Conservation (phyloP, 1,140 invertebrate genomes). For the Planococcus citri region DNA sequence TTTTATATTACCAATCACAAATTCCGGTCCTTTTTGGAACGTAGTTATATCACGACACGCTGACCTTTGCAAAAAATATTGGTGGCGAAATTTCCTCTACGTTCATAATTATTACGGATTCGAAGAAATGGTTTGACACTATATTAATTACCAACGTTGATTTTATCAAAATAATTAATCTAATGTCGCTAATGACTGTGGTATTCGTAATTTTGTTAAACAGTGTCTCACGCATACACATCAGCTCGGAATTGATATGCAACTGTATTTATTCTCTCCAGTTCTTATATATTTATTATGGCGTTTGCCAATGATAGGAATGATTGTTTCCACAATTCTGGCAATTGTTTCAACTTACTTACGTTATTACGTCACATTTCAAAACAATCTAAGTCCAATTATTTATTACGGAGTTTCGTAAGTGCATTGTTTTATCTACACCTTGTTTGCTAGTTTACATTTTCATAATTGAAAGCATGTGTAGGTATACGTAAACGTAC, state of each 20-base stretch:
- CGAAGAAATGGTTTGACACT: slow-evolving; percentile 50
- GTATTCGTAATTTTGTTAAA: slow-evolving; percentile 30
- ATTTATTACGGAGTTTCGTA: slow-evolving; percentile 60
- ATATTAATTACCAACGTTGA: not conserved
- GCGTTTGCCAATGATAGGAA: slow-evolving; percentile 46
- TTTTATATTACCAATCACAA: slow-evolving; percentile 44
- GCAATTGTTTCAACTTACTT: slow-evolving; percentile 47
- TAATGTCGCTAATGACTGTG: too few species aligned
- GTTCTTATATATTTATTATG: slow-evolving; percentile 52
- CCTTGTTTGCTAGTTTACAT: too few species aligned
- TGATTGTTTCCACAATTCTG: slow-evolving; percentile 37
- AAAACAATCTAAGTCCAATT: slow-evolving; percentile 51
- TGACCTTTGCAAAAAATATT: slow-evolving; percentile 45
- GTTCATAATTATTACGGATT: slow-evolving; percentile 57
- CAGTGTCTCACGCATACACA: slow-evolving; percentile 54
- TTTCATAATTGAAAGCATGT: not conserved
- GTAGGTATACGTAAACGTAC: not conserved
- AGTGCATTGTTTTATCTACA: slow-evolving; percentile 39
- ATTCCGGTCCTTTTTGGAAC: slow-evolving; percentile 48
- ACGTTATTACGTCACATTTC: slow-evolving; percentile 49
- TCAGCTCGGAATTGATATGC: slow-evolving; percentile 66
- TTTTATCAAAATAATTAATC: too few species aligned
- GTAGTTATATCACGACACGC: slow-evolving; percentile 46
- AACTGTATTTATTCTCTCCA: slow-evolving; percentile 56
- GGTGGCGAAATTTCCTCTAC: slow-evolving; percentile 56